phyloP scores from a whole-genome alignment of 2,797 vertebrate genomes.

The Antrozous pallidus region DNA sequence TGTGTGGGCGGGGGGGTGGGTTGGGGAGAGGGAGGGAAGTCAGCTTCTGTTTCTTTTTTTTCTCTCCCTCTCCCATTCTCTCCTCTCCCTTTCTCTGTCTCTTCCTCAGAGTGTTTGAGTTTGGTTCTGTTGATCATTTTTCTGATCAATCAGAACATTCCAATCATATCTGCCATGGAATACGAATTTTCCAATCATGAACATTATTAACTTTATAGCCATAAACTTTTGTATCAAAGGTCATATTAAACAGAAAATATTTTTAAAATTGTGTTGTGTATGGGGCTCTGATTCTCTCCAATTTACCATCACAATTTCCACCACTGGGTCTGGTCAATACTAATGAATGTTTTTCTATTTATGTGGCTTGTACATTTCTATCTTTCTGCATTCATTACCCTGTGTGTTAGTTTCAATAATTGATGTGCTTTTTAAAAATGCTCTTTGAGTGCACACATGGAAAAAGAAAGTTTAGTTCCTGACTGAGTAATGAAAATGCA shows the following conservation, averaged over 20 bases:
- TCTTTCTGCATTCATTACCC: not conserved
- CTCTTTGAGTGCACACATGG: not conserved
- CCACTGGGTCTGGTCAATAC: not conserved
- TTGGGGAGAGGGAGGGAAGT: fast-evolving
- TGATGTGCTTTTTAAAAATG: conserved; percentile 1
- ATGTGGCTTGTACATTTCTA: not conserved
- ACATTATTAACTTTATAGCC: not conserved
- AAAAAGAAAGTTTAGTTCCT: not conserved
- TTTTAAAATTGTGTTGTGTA: not conserved
- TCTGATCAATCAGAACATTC: not conserved
- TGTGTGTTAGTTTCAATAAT: not conserved
- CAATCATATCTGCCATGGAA: not conserved
- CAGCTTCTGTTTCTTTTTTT: not conserved
- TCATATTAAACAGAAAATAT: not conserved
- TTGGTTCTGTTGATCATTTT: not conserved
- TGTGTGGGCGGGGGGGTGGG: too few relatives aligned
- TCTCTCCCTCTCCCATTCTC: not conserved
- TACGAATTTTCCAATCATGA: not conserved
- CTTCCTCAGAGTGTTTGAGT: not conserved
- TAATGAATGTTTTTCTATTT: not conserved
- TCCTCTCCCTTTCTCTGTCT: not conserved
- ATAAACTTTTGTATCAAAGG: not conserved
- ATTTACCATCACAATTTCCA: not conserved
- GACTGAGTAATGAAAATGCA: conserved; percentile 18
- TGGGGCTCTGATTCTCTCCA: not conserved